Conservation (phyloP, 2,113 vertebrate genomes). For the Phyllostomus hastatus region DNA sequence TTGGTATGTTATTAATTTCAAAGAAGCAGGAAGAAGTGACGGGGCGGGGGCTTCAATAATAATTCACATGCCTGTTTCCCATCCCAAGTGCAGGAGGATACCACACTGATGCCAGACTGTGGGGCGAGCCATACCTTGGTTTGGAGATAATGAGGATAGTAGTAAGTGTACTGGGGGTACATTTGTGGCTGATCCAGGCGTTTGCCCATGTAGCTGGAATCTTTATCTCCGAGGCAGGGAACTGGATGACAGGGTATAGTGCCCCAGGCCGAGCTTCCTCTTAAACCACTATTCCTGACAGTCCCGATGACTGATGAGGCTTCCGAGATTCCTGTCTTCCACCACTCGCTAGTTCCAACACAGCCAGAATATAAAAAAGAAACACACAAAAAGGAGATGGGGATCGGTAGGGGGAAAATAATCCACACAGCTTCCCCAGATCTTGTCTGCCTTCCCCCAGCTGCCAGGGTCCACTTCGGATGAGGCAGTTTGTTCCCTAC, state of each 20-base stretch:
- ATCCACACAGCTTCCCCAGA: constrained; percentile 36
- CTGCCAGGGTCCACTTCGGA: constrained; percentile 65
- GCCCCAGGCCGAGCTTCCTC: constrained; percentile 85
- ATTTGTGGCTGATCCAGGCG: constrained; percentile 99
- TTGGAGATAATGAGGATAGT: constrained; percentile 98
- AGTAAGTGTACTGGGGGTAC: constrained; percentile 99
- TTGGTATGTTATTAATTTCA: constrained; percentile 66
- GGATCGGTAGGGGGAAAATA: constrained; percentile 14
- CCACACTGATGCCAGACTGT: constrained; percentile 47
- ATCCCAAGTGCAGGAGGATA: constrained; percentile 68
- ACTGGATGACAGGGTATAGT: constrained; percentile 85
- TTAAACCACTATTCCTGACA: constrained; percentile 86
- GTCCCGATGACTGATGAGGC: constrained; percentile 78
- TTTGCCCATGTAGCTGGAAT: constrained; percentile 99
- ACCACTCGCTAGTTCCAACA: constrained; percentile 80
- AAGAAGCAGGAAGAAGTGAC: constrained; percentile 46
- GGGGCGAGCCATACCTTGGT: constrained; percentile 90
- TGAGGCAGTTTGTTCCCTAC: constrained; percentile 63
- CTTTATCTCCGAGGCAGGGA: constrained; percentile 92
- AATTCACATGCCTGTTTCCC: constrained; percentile 66
- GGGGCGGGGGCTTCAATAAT: background rate
- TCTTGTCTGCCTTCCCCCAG: constrained; percentile 50
- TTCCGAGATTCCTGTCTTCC: constrained; percentile 80
- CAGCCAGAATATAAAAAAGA: constrained; percentile 74
- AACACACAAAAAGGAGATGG: constrained; percentile 36